Percentiles rank a stretch among this genome's conserved stretches.
Conservation (phyloP, 2,797 vertebrate genomes). For the Amblyopsis hoosieri region DNA sequence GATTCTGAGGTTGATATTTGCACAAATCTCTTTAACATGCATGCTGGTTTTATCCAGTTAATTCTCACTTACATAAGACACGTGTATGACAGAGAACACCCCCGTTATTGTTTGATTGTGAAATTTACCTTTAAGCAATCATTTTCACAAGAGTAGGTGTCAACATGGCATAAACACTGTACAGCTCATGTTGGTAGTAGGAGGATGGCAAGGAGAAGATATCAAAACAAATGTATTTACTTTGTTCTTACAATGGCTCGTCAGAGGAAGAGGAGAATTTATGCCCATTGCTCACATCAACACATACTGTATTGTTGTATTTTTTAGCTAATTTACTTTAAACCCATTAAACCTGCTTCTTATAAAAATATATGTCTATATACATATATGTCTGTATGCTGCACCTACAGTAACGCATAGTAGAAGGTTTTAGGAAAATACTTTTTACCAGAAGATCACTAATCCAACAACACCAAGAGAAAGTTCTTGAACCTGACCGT, state of each 20-base stretch:
- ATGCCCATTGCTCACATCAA: no score
- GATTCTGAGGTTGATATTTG: no score
- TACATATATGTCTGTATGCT: background rate
- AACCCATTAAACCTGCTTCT: no score
- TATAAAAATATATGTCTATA: background rate
- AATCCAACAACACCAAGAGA: conserved; percentile 33
- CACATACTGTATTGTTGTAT: no score
- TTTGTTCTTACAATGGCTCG: no score
- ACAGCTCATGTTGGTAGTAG: conserved; percentile 58
- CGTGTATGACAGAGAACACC: conserved; percentile 21
- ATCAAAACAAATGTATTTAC: conserved; percentile 48
- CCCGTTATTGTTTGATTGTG: conserved; percentile 24
- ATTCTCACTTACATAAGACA: conserved; percentile 4
- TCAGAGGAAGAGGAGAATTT: no score
- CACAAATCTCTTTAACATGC: background rate
- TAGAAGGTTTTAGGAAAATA: background rate
- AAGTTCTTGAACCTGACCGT: conserved; percentile 66
- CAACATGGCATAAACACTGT: conserved; percentile 47
- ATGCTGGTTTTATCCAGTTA: conserved; percentile 15
- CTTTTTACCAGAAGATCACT: conserved; percentile 6
- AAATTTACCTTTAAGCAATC: conserved; percentile 52
- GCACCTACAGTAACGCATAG: background rate
- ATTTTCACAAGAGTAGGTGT: conserved; percentile 63
- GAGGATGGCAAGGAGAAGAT: conserved; percentile 51
- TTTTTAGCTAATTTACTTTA: no score